These are phyloP conservation scores for Eupithecia inturbata DNA, from an alignment of 2,888 invertebrate species.

Conservation along the genomic window DNA sequence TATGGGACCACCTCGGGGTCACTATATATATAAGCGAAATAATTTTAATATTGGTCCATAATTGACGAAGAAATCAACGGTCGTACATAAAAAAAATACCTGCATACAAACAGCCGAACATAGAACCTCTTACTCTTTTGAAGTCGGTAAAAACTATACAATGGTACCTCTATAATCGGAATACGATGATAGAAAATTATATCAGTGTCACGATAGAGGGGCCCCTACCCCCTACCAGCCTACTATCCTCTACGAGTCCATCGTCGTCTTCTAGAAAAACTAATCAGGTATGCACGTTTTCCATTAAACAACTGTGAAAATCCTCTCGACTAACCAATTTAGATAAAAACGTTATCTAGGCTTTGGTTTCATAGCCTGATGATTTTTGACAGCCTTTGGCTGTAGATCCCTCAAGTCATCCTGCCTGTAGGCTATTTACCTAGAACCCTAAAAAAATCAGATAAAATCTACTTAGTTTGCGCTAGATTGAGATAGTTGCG, in stretches of 20 bases:
- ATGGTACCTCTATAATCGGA: too few relatives aligned
- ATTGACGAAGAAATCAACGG: too few relatives aligned
- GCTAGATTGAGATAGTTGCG: too few relatives aligned
- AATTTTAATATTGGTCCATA: too few relatives aligned
- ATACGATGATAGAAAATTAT: background rate
- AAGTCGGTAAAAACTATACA: too few relatives aligned
- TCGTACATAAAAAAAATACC: too few relatives aligned
- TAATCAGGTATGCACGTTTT: background rate
- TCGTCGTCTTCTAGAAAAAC: background rate
- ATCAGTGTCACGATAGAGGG: background rate
- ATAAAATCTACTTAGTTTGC: too few relatives aligned
- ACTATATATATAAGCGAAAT: too few relatives aligned
- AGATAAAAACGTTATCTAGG: background rate
- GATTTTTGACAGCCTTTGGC: slow-evolving; percentile 24
- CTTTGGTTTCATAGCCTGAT: slow-evolving; percentile 9
- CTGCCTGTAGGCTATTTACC: slow-evolving; percentile 31
- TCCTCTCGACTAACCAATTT: background rate
- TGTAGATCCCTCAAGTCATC: slow-evolving; percentile 23
- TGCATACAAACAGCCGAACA: too few relatives aligned
- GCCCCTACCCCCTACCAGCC: background rate
- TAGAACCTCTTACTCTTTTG: too few relatives aligned
- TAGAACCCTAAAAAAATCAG: slow-evolving; percentile 37
- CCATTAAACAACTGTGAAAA: background rate
- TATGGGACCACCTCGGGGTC: too few relatives aligned
- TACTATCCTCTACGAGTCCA: background rate